These are phyloP conservation scores for Excalfactoria chinensis DNA, from an alignment of 2,113 vertebrate species.

Conservation along the genomic window DNA sequence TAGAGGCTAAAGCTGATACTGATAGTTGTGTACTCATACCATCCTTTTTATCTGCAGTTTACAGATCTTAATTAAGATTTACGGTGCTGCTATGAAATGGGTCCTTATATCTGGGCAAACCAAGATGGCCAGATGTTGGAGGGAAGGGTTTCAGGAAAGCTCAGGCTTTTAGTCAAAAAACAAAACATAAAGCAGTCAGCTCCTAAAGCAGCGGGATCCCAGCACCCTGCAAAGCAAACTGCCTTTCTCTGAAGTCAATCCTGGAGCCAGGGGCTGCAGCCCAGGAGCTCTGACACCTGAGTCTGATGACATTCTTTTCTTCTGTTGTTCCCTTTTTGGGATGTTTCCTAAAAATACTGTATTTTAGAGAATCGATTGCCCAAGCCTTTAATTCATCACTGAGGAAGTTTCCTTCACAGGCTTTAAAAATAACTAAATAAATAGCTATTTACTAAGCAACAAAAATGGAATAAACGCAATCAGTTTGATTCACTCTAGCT, in stretches of 20 bases:
- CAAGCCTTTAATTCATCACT: not conserved
- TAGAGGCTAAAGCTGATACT: not conserved
- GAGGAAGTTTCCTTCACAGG: not conserved
- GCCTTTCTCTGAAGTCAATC: not conserved
- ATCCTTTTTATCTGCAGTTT: slow-evolving; percentile 35
- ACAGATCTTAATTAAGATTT: slow-evolving; percentile 60
- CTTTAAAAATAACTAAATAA: slow-evolving; percentile 12
- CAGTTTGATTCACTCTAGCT: slow-evolving; percentile 46
- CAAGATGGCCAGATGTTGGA: not conserved
- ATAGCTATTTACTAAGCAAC: slow-evolving; percentile 26
- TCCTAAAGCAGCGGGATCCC: not conserved
- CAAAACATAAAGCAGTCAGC: not conserved
- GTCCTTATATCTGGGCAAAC: slow-evolving; percentile 18
- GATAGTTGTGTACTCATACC: slow-evolving; percentile 1
- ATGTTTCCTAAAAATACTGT: not conserved
- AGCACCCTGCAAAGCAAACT: not conserved
- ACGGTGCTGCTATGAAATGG: not conserved
- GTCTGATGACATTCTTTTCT: not conserved
- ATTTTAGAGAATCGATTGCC: not conserved
- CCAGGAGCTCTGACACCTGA: not conserved
- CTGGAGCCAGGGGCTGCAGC: not conserved
- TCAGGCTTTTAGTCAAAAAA: slow-evolving; percentile 14
- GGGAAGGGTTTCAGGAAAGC: slow-evolving; percentile 7
- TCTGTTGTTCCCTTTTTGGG: not conserved
- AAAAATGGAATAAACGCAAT: slow-evolving; percentile 27